Evolutionary conservation across 1,140 invertebrate species (phyloP).

Genomic region (Cyclina sinensis): DNA sequence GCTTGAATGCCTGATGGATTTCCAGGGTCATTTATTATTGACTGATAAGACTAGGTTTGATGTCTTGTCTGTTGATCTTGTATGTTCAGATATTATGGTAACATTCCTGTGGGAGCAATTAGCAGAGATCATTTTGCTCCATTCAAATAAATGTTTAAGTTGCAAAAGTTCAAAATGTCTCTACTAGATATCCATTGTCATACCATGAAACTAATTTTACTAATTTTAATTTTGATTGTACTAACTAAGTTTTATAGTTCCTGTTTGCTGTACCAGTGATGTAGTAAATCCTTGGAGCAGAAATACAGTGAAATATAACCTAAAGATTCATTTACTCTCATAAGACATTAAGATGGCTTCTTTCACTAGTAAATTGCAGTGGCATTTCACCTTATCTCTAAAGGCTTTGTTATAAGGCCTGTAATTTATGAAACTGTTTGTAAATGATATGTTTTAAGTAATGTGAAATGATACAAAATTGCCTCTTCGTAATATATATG

Average conservation of each 20-base stretch:
- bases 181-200: no score
- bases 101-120: background rate
- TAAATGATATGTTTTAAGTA: background rate
- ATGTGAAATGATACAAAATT: constrained; percentile 17
- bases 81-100: background rate
- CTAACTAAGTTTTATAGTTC: no score
- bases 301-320: no score
- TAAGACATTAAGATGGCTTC: background rate
- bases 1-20: no score
- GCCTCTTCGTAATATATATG: background rate
- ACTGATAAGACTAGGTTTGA: background rate
- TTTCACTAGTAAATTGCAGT: constrained; percentile 9
- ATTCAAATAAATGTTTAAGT: background rate
- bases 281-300: no score
- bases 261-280: no score
- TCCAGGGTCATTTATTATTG: constrained; percentile 8
- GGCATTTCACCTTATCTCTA: background rate
- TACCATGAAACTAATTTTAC: no score
- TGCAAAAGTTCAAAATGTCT: no score
- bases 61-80: background rate
- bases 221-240: no score
- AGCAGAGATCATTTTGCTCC: background rate
- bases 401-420: background rate
- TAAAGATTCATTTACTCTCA: no score
- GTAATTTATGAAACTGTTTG: background rate